Evolutionary conservation across 2,113 vertebrate genomes (phyloP).

Genomic region (Vidua chalybeata): DNA sequence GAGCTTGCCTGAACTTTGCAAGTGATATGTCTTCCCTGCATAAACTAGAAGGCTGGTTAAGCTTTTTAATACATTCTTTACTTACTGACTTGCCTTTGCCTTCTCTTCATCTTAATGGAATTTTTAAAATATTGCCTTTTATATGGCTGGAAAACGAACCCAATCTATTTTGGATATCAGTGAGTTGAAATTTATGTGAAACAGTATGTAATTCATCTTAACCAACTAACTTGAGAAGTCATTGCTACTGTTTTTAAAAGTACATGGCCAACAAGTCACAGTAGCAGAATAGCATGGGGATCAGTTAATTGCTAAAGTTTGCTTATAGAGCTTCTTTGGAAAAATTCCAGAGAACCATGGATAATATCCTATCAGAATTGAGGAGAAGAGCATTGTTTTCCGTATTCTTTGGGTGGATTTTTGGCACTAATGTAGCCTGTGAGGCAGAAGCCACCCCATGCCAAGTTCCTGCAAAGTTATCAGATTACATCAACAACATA

Average conservation of each 20-base stretch:
- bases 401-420: not conserved
- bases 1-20: not conserved
- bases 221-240: not conserved
- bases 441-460: not conserved
- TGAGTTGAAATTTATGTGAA: not conserved
- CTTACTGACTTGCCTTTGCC: not conserved
- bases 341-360: not conserved
- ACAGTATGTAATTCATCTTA: not conserved
- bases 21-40: not conserved
- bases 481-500: not conserved
- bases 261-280: not conserved
- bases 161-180: not conserved
- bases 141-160: not conserved
- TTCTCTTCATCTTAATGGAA: not conserved
- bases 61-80: not conserved
- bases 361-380: not conserved
- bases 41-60: not conserved
- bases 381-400: not conserved
- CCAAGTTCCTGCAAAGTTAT: not conserved
- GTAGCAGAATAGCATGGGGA: not conserved
- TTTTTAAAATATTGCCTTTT: not conserved
- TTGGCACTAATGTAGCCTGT: not conserved
- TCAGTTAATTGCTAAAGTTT: not conserved
- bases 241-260: not conserved
- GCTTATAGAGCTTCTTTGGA: not conserved